Evolutionary conservation across 2,797 vertebrate genomes (phyloP).

Genomic region (Etheostoma nigrum): DNA sequence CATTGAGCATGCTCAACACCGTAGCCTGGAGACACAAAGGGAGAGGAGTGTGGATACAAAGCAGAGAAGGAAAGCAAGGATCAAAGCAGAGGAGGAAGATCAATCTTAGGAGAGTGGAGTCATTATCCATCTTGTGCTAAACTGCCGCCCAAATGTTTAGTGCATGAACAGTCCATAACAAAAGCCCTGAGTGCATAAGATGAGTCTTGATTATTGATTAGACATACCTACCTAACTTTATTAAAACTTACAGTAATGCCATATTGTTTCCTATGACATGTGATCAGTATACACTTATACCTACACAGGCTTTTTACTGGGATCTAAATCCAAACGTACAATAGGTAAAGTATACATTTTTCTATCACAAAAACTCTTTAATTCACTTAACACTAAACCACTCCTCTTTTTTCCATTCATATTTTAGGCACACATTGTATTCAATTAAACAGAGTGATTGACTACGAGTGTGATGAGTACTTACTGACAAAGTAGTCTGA

Average conservation of each 20-base stretch:
- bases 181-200: neutral
- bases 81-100: slow-evolving; percentile 36
- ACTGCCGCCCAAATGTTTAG: slow-evolving; percentile 12
- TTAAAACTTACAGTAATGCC: neutral
- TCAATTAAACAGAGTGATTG: slow-evolving; percentile 29
- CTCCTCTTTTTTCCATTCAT: slow-evolving; percentile 40
- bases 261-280: slow-evolving; percentile 5
- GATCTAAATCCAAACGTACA: neutral
- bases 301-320: neutral
- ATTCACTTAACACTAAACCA: slow-evolving; percentile 11
- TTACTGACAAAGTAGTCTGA: slow-evolving; percentile 99
- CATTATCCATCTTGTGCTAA: slow-evolving; percentile 42
- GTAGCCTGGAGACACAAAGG: slow-evolving; percentile 87
- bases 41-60: slow-evolving; percentile 41
- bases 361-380: neutral
- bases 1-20: slow-evolving; percentile 99
- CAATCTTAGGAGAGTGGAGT: slow-evolving; percentile 33
- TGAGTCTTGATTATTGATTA: slow-evolving; percentile 20
- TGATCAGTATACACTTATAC: neutral
- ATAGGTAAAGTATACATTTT: neutral
- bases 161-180: slow-evolving; percentile 12
- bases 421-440: slow-evolving; percentile 8
- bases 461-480: slow-evolving; percentile 75
- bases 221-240: neutral
- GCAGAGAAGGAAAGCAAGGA: slow-evolving; percentile 35